Percentiles rank a stretch among this genome's conserved stretches.
These are phyloP conservation scores for Strigamia maritima DNA, from an alignment of 2,888 invertebrate species.

Conservation along the genomic window DNA sequence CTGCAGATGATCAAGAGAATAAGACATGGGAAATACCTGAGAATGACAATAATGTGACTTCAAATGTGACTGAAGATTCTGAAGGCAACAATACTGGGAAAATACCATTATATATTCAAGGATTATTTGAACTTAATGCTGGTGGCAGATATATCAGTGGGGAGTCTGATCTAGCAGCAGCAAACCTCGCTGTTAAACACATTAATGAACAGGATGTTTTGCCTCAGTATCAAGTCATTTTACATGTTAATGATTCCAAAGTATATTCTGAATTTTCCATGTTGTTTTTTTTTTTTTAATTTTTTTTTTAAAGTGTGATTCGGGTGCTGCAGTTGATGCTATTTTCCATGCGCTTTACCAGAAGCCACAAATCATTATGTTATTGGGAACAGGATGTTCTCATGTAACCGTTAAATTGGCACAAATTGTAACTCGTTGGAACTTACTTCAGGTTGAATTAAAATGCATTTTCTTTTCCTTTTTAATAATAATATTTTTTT, in stretches of 20 bases:
- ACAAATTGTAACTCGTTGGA: slow-evolving; percentile 88
- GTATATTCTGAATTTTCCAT: not conserved
- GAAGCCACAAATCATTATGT: slow-evolving; percentile 66
- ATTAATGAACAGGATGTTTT: slow-evolving; percentile 1
- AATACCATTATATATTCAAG: not conserved
- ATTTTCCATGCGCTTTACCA: slow-evolving; percentile 88
- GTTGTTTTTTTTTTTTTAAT: not conserved
- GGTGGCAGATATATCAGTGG: not conserved
- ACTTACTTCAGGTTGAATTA: slow-evolving; percentile 73
- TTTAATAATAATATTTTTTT: slow-evolving; percentile 21
- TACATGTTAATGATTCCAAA: slow-evolving; percentile 23
- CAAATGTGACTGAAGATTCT: not conserved
- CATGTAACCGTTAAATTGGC: slow-evolving; percentile 88
- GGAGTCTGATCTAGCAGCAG: not conserved
- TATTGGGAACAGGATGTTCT: slow-evolving; percentile 84
- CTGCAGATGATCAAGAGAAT: not conserved
- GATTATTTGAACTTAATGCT: slow-evolving; percentile 5
- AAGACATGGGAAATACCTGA: not conserved
- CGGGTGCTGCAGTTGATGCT: slow-evolving; percentile 83
- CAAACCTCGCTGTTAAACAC: not conserved
- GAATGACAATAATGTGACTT: not conserved
- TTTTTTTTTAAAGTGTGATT: slow-evolving; percentile 70
- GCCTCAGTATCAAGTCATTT: not conserved
- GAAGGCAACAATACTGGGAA: not conserved
- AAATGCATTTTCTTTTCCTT: slow-evolving; percentile 43